Evolutionary conservation across 2,113 vertebrate species (phyloP).

Genomic region (Thymallus thymallus): DNA sequence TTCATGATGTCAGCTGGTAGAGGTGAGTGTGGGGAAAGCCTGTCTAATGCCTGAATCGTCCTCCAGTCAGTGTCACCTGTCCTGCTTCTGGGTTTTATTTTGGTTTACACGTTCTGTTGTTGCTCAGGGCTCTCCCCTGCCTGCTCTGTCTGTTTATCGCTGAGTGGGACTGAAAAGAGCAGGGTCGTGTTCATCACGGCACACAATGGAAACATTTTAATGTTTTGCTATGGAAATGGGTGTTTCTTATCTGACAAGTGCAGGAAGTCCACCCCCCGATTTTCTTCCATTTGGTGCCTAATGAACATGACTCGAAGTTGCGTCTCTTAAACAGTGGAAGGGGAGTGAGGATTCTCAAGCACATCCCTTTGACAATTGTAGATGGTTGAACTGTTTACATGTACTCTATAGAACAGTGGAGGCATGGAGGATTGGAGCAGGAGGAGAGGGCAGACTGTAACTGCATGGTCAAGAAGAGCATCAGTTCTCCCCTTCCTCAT

Average conservation of each 20-base stretch:
- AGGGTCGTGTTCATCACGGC: too few relatives aligned
- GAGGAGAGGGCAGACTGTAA: not conserved
- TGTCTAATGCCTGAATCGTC: not conserved
- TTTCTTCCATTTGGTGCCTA: too few relatives aligned
- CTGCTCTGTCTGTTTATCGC: not conserved
- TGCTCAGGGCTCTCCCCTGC: not conserved
- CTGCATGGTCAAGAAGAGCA: not conserved
- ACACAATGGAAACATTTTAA: too few relatives aligned
- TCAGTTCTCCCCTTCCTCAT: not conserved
- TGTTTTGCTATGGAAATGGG: too few relatives aligned
- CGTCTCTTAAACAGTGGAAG: conserved; percentile 23
- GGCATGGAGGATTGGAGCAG: not conserved
- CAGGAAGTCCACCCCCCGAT: not conserved
- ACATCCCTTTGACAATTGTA: conserved; percentile 72
- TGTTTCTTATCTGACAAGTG: too few relatives aligned
- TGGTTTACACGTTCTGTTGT: not conserved
- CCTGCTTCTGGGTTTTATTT: not conserved
- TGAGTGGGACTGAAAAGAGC: too few relatives aligned
- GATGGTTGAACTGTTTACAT: conserved; percentile 64
- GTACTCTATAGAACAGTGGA: not conserved
- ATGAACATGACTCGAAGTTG: not conserved
- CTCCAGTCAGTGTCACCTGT: not conserved
- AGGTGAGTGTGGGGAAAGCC: not conserved
- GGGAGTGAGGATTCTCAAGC: conserved; percentile 42
- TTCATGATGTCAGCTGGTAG: conserved; percentile 11